These are phyloP conservation scores for Myocastor coypus DNA, from an alignment of 2,113 vertebrate genomes.

Conservation along the genomic window DNA sequence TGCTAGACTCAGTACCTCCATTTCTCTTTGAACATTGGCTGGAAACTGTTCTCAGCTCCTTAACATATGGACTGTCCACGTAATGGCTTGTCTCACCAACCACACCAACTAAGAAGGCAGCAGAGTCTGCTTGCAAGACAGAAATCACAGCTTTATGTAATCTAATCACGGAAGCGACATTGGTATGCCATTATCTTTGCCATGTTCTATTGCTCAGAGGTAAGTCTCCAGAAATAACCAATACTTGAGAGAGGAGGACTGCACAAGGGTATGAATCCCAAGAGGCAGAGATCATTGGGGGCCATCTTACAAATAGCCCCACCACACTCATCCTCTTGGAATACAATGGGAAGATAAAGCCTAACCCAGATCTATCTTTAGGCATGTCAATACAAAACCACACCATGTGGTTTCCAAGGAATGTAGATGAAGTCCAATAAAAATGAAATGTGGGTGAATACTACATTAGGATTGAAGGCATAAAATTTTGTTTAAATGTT, in stretches of 20 bases:
- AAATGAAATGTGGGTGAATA: conserved; percentile 48
- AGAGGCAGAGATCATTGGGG: neutral
- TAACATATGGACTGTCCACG: neutral
- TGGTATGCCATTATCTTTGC: neutral
- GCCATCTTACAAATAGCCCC: neutral
- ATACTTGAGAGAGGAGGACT: neutral
- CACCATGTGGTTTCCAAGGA: conserved; percentile 2
- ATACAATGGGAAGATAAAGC: neutral
- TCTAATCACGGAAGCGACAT: neutral
- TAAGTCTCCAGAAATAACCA: conserved; percentile 2
- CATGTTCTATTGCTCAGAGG: neutral
- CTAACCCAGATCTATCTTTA: conserved; percentile 14
- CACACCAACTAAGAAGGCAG: neutral
- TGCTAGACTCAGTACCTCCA: neutral
- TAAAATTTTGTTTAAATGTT: conserved; percentile 40
- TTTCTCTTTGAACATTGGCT: neutral
- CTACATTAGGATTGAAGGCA: neutral
- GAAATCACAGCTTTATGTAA: neutral
- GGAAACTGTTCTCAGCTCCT: neutral
- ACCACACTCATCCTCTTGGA: conserved; percentile 22
- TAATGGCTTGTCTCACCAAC: conserved; percentile 12
- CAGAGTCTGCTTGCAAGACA: neutral
- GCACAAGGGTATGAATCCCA: neutral
- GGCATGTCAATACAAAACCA: conserved; percentile 38
- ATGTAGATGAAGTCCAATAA: neutral